phyloP scores from a whole-genome alignment of 2,113 vertebrate species.

The Siphamia tubifer region DNA sequence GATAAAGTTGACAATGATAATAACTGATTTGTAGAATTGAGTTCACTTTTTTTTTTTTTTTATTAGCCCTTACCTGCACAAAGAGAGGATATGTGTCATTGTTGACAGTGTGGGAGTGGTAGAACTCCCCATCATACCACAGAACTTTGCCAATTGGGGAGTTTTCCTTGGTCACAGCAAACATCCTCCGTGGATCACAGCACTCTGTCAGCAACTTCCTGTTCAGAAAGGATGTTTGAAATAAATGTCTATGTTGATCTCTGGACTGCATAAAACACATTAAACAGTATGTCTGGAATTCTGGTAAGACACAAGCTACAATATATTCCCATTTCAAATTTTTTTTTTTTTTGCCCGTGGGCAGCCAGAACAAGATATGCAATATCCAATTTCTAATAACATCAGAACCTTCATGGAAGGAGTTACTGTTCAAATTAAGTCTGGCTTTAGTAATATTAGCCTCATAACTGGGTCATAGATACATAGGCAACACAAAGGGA shows the following conservation, averaged over 20 bases:
- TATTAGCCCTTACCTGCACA: conserved; percentile 82
- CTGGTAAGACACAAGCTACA: background rate
- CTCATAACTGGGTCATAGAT: no score
- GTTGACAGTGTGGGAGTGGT: conserved; percentile 91
- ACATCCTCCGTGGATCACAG: conserved; percentile 87
- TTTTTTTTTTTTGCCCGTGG: background rate
- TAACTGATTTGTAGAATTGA: no score
- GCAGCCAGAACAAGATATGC: background rate
- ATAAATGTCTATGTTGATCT: background rate
- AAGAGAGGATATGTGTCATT: conserved; percentile 91
- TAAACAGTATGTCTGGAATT: background rate
- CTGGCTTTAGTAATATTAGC: no score
- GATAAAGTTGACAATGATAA: no score
- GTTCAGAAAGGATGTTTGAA: conserved; percentile 5
- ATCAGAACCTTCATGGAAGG: no score
- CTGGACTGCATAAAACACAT: background rate
- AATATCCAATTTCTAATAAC: no score
- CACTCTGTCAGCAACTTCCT: conserved; percentile 92
- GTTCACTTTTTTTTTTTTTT: no score
- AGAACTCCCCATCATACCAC: conserved; percentile 95
- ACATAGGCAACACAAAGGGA: no score
- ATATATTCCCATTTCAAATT: no score
- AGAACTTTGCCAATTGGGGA: conserved; percentile 91
- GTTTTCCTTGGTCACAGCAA: conserved; percentile 92
- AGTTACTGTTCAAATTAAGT: no score